Evolutionary conservation across 2,888 invertebrate species (phyloP), one percentile per base, ranked within the genome.

Genomic region (Hydraecia micacea): DNA sequence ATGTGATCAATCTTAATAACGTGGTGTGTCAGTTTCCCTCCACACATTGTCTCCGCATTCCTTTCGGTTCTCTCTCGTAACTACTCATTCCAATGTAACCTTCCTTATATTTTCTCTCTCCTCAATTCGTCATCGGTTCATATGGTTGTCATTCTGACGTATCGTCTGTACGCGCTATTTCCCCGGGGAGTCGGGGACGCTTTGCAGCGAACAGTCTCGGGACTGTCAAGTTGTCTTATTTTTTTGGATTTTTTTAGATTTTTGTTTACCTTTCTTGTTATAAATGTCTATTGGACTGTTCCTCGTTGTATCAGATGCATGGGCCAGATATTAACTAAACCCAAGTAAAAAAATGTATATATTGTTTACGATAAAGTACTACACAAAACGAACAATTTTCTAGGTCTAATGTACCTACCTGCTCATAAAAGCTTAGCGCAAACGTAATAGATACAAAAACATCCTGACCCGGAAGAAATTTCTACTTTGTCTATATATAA

Each of bases 91-190:
- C 83, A 58, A 75, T 74, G 62, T 72, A 79, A 79, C 65, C 32
- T 74, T n/a, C 60, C 28, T 66, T 39, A 49, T 52, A 63, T 84
- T 62, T 46, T 42, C 58, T 42, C 49, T 58, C 49, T 62, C 32
- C 65, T 67, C 76, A 49, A 69, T 80, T 84, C 85, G 85, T 80
- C 84, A 76, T 80, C 58, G 49, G 73, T 66, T 73, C 85, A 76
- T 73, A 80, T 66, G 80, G 75, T 66, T 84, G 73, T 84, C 76
- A 62, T 73, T 63, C 36, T 83, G 83, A 83, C 81, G 73, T 80
- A 83, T 85, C 65, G 75, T 75, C 52, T 65, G 46, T 60, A 42
- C 49, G 71, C 36, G 65, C 73, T 70, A 71, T 73, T 68, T 84
- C 70, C 80, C 80, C 39, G 18, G 73, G 55, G 70, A 18, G 7